phyloP scores from a whole-genome alignment of 2,888 invertebrate species.

The Thecophora atra region DNA sequence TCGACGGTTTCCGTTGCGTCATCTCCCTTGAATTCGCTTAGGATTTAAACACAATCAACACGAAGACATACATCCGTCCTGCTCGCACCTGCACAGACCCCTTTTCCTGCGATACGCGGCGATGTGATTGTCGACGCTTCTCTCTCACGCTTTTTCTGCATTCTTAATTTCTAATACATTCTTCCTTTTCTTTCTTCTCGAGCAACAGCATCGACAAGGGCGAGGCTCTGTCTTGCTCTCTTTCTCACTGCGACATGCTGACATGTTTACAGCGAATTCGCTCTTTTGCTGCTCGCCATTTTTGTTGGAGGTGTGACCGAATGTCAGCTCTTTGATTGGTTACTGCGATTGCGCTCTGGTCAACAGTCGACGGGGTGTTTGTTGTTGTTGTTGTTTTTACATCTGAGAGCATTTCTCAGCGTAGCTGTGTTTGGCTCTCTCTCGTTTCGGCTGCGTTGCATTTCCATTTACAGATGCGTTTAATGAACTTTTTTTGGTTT shows the following conservation, averaged over 20 bases:
- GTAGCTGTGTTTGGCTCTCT: background rate
- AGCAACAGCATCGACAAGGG: too few relatives aligned
- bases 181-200: background rate
- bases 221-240: background rate
- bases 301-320: constrained; percentile 63
- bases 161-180: background rate
- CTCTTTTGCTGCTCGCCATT: constrained; percentile 58
- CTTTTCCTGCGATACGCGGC: background rate
- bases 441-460: background rate
- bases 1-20: background rate
- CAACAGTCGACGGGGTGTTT: constrained; percentile 23
- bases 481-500: too few relatives aligned
- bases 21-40: constrained; percentile 17
- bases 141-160: background rate
- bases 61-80: background rate
- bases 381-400: constrained; percentile 5
- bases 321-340: constrained; percentile 56
- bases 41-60: background rate
- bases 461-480: background rate
- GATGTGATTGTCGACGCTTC: too few relatives aligned
- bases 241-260: too few relatives aligned
- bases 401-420: background rate
- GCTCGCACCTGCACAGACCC: background rate
- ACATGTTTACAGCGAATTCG: background rate
- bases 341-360: constrained; percentile 56